Evolutionary conservation across 2,888 invertebrate species (phyloP).

Genomic region (Xestoiulus laeticollis): DNA sequence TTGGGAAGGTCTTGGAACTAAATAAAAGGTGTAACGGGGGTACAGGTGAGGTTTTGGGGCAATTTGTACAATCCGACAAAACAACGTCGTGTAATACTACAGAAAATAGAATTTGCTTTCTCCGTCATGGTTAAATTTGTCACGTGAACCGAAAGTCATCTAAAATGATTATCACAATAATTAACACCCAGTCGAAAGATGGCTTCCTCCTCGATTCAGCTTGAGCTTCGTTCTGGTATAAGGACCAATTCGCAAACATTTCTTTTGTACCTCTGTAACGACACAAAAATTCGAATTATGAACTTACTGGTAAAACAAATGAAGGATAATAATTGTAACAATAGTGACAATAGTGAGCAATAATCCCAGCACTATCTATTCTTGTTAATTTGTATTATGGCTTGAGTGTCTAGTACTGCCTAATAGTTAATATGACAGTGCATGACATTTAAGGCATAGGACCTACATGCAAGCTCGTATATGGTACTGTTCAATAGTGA

Average conservation of each 20-base stretch:
- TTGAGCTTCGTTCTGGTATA: not conserved
- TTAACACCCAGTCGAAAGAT: constrained; percentile 12
- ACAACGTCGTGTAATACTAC: constrained; percentile 11
- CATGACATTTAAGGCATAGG: too few species aligned
- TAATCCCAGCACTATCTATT: not conserved
- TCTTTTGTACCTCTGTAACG: not conserved
- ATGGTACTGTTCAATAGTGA: too few species aligned
- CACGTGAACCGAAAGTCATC: not conserved
- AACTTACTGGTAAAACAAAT: not conserved
- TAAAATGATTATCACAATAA: constrained; percentile 17
- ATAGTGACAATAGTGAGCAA: not conserved
- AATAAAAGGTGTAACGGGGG: not conserved
- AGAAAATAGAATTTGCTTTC: constrained; percentile 9
- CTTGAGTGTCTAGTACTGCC: too few species aligned
- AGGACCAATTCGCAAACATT: not conserved
- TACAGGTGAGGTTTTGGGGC: too few species aligned
- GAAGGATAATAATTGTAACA: too few species aligned
- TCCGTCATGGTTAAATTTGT: not conserved
- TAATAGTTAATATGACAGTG: too few species aligned
- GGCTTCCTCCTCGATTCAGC: not conserved
- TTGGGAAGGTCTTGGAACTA: not conserved
- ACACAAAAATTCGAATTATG: not conserved
- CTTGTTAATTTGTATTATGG: too few species aligned
- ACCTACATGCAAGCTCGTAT: too few species aligned
- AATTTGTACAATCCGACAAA: not conserved